Percentiles rank a stretch among this genome's conserved stretches.
Evolutionary conservation across 2,797 vertebrate species (phyloP).

Genomic region (Urosaurus nigricauda): DNA sequence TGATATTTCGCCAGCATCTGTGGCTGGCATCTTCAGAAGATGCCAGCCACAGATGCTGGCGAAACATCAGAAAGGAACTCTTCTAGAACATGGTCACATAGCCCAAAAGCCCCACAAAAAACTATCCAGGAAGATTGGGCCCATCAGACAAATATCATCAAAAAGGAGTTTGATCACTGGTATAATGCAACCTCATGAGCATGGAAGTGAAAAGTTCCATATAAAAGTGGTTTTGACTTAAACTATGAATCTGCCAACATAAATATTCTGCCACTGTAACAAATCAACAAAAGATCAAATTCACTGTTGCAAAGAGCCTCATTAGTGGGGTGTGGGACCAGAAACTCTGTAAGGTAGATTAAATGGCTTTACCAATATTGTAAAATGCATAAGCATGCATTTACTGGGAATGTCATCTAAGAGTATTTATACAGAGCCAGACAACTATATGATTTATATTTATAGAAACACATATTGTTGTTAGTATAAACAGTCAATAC

Average conservation of each 20-base stretch:
- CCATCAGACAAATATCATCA: not conserved
- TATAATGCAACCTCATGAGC: not conserved
- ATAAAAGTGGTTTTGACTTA: not conserved
- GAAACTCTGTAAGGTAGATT: not conserved
- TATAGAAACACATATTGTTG: not conserved
- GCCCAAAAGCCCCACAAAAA: too few relatives aligned
- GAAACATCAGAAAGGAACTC: too few relatives aligned
- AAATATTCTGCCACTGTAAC: not conserved
- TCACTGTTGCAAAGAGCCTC: not conserved
- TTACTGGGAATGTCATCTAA: not conserved
- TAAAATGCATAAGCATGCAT: not conserved
- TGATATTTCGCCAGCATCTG: too few relatives aligned
- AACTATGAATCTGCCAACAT: not conserved
- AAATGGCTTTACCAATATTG: not conserved
- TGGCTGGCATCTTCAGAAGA: too few relatives aligned
- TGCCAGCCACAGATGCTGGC: too few relatives aligned
- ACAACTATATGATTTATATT: not conserved
- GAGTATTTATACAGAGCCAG: not conserved
- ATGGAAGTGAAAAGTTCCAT: not conserved
- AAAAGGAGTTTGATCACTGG: not conserved
- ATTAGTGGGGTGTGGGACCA: not conserved
- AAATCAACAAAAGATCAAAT: slow-evolving; percentile 11
- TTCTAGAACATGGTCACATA: too few relatives aligned
- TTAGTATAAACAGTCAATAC: not conserved
- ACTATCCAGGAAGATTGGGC: not conserved